phyloP scores from a whole-genome alignment of 1,140 invertebrate genomes.

The Drosophila tristis region DNA sequence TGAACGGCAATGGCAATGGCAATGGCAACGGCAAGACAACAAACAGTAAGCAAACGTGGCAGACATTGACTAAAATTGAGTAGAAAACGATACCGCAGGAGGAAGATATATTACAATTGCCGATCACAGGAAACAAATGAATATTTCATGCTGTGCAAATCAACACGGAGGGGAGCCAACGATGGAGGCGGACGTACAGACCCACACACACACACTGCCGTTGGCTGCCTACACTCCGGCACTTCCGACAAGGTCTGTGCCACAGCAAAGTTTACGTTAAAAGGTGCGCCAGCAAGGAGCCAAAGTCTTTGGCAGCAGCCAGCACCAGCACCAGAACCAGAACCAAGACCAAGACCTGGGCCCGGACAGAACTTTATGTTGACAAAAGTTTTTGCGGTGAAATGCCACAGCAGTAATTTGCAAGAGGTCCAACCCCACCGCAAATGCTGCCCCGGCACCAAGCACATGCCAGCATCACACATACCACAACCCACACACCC shows the following conservation, averaged over 20 bases:
- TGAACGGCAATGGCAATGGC: slow-evolving; percentile 20
- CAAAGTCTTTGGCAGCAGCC: slow-evolving; percentile 3
- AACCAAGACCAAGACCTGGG: slow-evolving; percentile 2
- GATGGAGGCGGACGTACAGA: slow-evolving; percentile 6
- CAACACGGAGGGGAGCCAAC: slow-evolving; percentile 40
- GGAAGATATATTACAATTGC: slow-evolving; percentile 83
- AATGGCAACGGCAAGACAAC: slow-evolving; percentile 51
- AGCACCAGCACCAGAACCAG: too few species aligned
- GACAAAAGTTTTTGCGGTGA: slow-evolving; percentile 81
- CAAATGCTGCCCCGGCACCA: too few species aligned
- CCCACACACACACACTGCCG: background rate
- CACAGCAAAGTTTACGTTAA: slow-evolving; percentile 63
- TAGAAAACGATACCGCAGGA: slow-evolving; percentile 78
- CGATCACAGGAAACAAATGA: slow-evolving; percentile 82
- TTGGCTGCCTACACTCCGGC: slow-evolving; percentile 16
- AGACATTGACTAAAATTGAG: slow-evolving; percentile 79
- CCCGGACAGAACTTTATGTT: slow-evolving; percentile 72
- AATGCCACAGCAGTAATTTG: slow-evolving; percentile 82
- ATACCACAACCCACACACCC: background rate
- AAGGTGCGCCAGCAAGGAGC: slow-evolving; percentile 63
- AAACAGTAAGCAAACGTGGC: slow-evolving; percentile 61
- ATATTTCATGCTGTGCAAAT: slow-evolving; percentile 83
- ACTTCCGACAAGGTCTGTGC: slow-evolving; percentile 38
- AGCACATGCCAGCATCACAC: too few species aligned
- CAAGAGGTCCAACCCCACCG: slow-evolving; percentile 44